phyloP scores from a whole-genome alignment of 2,113 vertebrate species.

The Rhinolophus ferrumequinum region DNA sequence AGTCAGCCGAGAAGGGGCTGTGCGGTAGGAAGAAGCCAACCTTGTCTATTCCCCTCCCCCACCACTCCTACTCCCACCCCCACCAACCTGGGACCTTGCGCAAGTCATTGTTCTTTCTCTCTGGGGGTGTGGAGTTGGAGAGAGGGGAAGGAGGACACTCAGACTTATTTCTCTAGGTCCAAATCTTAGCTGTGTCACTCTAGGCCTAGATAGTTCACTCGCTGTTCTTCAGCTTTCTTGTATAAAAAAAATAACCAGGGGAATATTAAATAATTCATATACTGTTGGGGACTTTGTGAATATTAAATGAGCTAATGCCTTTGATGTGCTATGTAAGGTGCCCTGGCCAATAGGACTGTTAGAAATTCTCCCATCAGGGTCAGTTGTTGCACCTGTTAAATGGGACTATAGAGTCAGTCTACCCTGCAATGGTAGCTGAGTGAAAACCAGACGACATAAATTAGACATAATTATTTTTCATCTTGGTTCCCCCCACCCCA shows the following conservation, averaged over 20 bases:
- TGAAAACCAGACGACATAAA: neutral
- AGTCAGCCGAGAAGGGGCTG: neutral
- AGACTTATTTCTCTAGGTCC: neutral
- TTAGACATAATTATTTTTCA: too few relatives aligned
- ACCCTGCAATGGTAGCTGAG: neutral
- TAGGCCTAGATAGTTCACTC: neutral
- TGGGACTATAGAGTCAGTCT: neutral
- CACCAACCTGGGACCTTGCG: neutral
- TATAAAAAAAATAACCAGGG: neutral
- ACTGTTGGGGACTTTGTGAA: neutral
- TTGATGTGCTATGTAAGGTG: neutral
- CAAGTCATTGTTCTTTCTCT: neutral
- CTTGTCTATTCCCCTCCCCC: fast-evolving
- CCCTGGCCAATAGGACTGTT: neutral
- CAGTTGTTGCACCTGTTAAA: conserved; percentile 24
- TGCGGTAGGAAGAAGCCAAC: neutral
- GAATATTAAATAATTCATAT: neutral
- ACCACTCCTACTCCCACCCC: neutral
- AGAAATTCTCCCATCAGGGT: neutral
- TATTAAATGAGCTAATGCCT: neutral
- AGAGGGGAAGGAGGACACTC: neutral
- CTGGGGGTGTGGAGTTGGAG: fast-evolving
- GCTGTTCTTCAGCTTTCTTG: neutral
- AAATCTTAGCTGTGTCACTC: neutral
- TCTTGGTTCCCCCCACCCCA: neutral